Percentiles rank a stretch among this genome's conserved stretches.
Conservation (phyloP, 2,113 vertebrate species). For the Neomonachus schauinslandi region DNA sequence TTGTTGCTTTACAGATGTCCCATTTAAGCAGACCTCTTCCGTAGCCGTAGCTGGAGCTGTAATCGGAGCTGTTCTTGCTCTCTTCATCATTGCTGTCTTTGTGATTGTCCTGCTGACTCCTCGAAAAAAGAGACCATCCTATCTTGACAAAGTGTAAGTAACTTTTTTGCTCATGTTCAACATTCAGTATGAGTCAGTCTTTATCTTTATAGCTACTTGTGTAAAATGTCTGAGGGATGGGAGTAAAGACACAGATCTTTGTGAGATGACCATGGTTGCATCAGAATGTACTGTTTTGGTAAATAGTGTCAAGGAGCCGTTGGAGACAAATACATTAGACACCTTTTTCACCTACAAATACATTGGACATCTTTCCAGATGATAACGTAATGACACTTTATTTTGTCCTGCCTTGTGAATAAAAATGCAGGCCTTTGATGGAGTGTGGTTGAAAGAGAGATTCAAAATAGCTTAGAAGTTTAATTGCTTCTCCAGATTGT, state of each 20-base stretch:
- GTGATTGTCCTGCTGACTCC: constrained; percentile 92
- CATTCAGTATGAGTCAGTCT: background rate
- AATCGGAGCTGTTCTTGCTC: constrained; percentile 95
- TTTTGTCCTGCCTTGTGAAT: background rate
- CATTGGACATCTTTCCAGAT: constrained; percentile 1
- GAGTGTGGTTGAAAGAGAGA: background rate
- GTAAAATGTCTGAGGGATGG: background rate
- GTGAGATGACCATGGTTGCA: background rate
- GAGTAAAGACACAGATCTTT: background rate
- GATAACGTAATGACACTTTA: background rate
- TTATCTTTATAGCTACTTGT: background rate
- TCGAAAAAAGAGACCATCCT: constrained; percentile 88
- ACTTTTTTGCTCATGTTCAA: background rate
- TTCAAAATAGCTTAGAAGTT: background rate
- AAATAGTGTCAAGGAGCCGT: background rate
- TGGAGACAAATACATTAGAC: background rate
- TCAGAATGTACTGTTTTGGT: background rate
- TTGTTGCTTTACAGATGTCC: constrained; percentile 87
- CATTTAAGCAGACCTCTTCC: constrained; percentile 91
- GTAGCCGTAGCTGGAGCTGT: constrained; percentile 94
- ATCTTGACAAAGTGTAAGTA: constrained; percentile 90
- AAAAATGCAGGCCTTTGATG: constrained; percentile 1
- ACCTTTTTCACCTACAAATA: background rate
- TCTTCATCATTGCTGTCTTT: constrained; percentile 95
- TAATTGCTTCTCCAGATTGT: background rate